Conservation (phyloP, 2,797 vertebrate species). For the Coregonus ussuriensis region DNA sequence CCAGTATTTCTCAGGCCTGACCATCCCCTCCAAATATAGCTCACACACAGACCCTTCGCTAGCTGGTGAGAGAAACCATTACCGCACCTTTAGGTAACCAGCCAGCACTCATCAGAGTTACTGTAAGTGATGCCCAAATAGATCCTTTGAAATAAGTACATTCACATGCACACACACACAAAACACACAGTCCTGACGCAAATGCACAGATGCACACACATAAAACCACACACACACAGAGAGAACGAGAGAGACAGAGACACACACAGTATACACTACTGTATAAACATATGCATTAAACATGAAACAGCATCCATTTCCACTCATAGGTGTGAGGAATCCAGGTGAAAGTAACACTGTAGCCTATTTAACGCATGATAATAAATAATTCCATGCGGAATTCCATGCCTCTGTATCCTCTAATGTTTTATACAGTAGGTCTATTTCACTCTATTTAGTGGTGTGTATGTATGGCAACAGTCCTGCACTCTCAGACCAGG, state of each 20-base stretch:
- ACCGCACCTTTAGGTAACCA: constrained; percentile 43
- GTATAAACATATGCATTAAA: background rate
- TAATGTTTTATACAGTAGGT: too few species aligned
- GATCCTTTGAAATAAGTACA: constrained; percentile 1
- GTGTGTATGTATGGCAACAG: background rate
- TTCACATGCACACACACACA: background rate
- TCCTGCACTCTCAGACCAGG: constrained; percentile 10
- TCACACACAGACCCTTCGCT: constrained; percentile 19
- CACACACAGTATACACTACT: background rate
- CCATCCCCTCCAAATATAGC: constrained; percentile 62
- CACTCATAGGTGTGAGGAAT: too few species aligned
- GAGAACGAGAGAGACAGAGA: background rate
- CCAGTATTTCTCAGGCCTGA: constrained; percentile 57
- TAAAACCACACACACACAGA: constrained; percentile 21
- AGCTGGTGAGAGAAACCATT: constrained; percentile 43
- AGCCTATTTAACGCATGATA: background rate
- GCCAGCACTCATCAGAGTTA: background rate
- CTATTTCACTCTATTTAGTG: background rate
- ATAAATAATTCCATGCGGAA: background rate
- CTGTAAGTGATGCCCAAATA: constrained; percentile 2
- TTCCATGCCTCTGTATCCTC: background rate
- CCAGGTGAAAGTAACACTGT: too few species aligned
- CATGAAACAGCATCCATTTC: background rate
- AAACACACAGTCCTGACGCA: background rate
- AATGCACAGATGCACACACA: background rate